phyloP scores from a whole-genome alignment of 2,113 vertebrate species.

The Mellivora capensis region DNA sequence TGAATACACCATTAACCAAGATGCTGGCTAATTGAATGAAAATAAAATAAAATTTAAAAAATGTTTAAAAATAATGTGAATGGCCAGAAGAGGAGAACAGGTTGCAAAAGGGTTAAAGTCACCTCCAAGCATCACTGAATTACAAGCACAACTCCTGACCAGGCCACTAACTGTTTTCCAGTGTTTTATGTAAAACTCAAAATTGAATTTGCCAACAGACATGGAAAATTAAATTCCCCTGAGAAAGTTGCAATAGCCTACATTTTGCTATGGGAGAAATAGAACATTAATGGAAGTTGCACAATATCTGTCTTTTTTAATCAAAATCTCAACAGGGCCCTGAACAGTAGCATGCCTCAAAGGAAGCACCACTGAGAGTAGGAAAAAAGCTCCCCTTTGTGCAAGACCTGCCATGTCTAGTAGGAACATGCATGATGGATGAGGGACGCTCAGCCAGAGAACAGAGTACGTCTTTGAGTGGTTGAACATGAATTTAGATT shows the following conservation, averaged over 20 bases:
- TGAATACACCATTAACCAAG: neutral
- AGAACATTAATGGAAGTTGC: conserved; percentile 62
- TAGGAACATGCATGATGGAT: neutral
- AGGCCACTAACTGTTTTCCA: conserved; percentile 53
- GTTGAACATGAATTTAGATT: neutral
- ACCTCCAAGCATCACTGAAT: conserved; percentile 25
- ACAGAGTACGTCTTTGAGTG: neutral
- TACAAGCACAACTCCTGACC: conserved; percentile 36
- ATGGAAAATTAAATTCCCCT: conserved; percentile 69
- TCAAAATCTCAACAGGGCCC: conserved; percentile 72
- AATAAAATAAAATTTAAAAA: neutral
- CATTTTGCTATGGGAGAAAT: conserved; percentile 66
- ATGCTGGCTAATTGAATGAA: neutral
- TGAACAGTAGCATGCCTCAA: conserved; percentile 47
- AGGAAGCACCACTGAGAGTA: neutral
- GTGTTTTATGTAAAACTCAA: conserved; percentile 71
- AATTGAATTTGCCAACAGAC: conserved; percentile 69
- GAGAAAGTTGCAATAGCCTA: conserved; percentile 55
- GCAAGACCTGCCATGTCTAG: neutral
- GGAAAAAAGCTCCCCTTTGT: neutral
- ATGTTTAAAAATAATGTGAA: neutral
- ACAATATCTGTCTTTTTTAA: conserved; percentile 69
- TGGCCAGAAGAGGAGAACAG: neutral
- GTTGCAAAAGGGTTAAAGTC: conserved; percentile 27
- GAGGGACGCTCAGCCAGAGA: neutral